phyloP scores from a whole-genome alignment of 2,113 vertebrate species.

The Grantiella picta region DNA sequence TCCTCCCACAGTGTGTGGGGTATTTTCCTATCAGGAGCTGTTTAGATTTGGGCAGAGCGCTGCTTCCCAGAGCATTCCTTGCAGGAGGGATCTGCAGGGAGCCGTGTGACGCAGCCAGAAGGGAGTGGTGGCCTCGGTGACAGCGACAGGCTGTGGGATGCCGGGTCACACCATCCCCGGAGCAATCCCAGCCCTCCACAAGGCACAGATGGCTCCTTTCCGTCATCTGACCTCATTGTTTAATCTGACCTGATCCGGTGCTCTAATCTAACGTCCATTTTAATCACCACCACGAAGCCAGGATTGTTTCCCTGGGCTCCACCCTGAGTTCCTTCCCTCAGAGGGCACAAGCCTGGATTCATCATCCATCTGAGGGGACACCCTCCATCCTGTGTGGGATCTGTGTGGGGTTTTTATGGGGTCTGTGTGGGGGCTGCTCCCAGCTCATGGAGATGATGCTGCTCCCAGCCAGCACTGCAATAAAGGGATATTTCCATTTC shows the following conservation, averaged over 20 bases:
- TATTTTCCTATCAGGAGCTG: constrained; percentile 47
- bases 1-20: neutral
- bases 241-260: constrained; percentile 49
- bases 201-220: constrained; percentile 51
- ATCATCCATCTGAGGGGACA: rapidly evolving
- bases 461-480: neutral
- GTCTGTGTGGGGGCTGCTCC: neutral
- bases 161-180: neutral
- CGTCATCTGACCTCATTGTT: constrained; percentile 43
- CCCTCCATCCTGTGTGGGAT: neutral
- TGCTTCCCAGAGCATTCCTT: constrained; percentile 26
- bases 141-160: neutral
- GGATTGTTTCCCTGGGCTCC: constrained; percentile 17
- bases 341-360: neutral
- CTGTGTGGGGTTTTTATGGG: rapidly evolving
- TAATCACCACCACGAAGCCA: neutral
- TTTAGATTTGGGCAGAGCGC: constrained; percentile 24
- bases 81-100: neutral
- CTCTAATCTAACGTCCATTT: constrained; percentile 6
- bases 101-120: neutral
- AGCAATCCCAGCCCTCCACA: neutral
- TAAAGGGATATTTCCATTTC: neutral
- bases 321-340: constrained; percentile 12
- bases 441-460: neutral
- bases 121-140: neutral